These are phyloP conservation scores for Oncorhynchus clarkii DNA, from an alignment of 2,113 vertebrate genomes.

Conservation along the genomic window DNA sequence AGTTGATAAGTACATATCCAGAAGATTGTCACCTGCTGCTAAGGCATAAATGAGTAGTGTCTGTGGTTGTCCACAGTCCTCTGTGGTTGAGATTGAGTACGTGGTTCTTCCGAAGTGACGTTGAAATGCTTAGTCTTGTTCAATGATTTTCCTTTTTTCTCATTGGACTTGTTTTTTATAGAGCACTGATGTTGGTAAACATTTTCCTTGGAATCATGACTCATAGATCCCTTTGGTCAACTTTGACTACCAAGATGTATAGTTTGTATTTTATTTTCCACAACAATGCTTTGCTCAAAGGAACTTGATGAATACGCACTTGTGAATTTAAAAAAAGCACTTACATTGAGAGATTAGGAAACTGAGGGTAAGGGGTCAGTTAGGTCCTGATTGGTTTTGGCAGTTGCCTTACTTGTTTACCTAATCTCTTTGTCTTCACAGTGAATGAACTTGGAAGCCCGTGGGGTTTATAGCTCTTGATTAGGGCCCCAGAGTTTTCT, in stretches of 20 bases:
- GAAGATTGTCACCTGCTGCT: conserved; percentile 43
- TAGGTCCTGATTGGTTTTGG: background rate
- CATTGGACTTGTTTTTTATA: background rate
- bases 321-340: background rate
- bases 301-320: background rate
- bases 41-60: conserved; percentile 24
- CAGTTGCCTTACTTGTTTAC: background rate
- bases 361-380: no score
- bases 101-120: background rate
- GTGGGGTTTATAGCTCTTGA: background rate
- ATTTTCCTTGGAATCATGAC: background rate
- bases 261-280: background rate
- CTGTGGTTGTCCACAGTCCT: no score
- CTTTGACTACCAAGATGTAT: background rate
- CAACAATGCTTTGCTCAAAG: background rate
- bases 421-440: background rate
- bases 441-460: no score
- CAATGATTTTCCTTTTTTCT: background rate
- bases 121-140: background rate
- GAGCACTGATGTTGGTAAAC: background rate
- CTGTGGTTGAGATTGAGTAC: background rate
- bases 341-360: no score
- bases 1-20: conserved; percentile 15
- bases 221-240: background rate
- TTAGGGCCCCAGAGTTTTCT: background rate